Evolutionary conservation across 2,113 vertebrate genomes (phyloP).

Genomic region (mouse (Mus musculus)): DNA sequence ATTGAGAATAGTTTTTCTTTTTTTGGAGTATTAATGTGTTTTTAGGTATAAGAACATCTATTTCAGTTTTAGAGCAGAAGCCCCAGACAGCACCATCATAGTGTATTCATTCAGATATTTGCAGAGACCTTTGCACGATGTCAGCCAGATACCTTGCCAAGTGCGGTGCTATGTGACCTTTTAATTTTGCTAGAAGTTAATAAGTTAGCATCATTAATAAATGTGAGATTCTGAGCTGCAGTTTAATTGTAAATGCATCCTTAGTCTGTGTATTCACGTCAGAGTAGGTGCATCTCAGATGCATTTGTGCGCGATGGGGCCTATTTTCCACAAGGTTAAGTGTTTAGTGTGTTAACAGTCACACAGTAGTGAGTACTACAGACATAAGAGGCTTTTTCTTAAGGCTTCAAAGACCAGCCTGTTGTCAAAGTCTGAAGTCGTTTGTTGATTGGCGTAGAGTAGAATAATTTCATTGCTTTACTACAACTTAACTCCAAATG

Average conservation of each 20-base stretch:
- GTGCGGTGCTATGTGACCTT: neutral
- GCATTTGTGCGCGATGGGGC: neutral
- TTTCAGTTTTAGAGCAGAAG: conserved; percentile 24
- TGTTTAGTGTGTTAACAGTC: conserved; percentile 24
- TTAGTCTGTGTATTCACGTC: neutral
- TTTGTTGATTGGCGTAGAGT: conserved; percentile 59
- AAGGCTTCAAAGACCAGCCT: conserved; percentile 1
- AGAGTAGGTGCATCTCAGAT: neutral
- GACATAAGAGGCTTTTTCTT: conserved; percentile 7
- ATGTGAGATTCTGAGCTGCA: conserved; percentile 31
- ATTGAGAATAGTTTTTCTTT: neutral
- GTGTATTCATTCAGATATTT: neutral
- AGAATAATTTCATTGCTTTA: conserved; percentile 54
- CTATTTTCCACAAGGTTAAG: neutral
- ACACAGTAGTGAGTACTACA: conserved; percentile 26
- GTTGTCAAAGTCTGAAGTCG: conserved; percentile 42
- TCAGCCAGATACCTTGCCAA: neutral
- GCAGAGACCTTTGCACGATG: neutral
- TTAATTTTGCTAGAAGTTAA: conserved; percentile 20
- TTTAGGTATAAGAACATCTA: neutral
- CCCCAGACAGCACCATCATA: neutral
- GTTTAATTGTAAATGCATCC: neutral
- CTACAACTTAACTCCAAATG: conserved; percentile 66
- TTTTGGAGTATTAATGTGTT: neutral
- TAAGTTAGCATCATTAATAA: neutral